Percentiles rank a stretch among this genome's conserved stretches.
These are phyloP conservation scores for Pseudomyrmex concolor DNA, from an alignment of 1,140 invertebrate species.

Conservation along the genomic window DNA sequence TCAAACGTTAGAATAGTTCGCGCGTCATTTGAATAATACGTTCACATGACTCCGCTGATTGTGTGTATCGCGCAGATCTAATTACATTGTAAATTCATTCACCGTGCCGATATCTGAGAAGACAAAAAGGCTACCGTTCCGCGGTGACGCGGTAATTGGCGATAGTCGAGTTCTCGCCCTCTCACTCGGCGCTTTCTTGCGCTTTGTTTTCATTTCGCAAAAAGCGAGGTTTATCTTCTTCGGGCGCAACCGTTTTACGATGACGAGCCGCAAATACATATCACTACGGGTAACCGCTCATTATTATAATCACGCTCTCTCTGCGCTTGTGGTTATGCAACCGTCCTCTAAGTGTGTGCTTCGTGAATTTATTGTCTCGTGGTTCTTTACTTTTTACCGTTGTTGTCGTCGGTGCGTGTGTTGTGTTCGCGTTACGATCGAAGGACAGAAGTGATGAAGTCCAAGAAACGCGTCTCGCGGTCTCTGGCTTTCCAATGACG, in stretches of 20 bases:
- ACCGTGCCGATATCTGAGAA: neutral
- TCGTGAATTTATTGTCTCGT: slow-evolving; percentile 37
- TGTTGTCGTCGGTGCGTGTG: neutral
- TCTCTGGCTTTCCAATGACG: neutral
- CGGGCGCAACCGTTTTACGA: slow-evolving; percentile 13
- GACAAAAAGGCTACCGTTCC: neutral
- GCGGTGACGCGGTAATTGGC: neutral
- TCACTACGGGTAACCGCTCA: slow-evolving; percentile 45
- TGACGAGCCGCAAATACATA: slow-evolving; percentile 42
- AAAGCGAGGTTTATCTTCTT: slow-evolving; percentile 27
- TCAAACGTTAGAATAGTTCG: too few species aligned
- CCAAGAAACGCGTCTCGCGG: neutral
- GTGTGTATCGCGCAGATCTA: too few species aligned
- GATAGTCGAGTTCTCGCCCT: too few species aligned
- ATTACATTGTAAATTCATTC: neutral
- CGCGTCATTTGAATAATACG: slow-evolving; percentile 3
- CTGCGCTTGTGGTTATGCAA: slow-evolving; percentile 50
- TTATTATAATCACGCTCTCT: slow-evolving; percentile 48
- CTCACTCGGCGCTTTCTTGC: neutral
- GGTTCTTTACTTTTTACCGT: slow-evolving; percentile 35
- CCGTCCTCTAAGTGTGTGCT: neutral
- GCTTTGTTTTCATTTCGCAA: slow-evolving; percentile 25
- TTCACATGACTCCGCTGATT: too few species aligned
- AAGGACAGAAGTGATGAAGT: slow-evolving; percentile 44
- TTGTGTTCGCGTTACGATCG: slow-evolving; percentile 14